Evolutionary conservation across 1,140 invertebrate genomes (phyloP).

Genomic region (Zaprionus inermis): DNA sequence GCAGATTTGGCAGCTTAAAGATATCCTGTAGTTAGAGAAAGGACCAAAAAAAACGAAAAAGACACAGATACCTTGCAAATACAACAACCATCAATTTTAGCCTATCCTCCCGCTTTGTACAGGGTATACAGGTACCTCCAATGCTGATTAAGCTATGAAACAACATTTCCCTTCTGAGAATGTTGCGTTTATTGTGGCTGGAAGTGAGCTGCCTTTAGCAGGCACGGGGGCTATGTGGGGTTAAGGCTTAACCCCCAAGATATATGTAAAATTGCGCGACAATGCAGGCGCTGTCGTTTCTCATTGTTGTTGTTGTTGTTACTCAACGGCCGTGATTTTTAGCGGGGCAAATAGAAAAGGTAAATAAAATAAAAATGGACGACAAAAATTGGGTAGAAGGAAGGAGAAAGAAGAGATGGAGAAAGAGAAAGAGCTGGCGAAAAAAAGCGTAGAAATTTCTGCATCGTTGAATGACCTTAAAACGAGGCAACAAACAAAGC

Average conservation of each 20-base stretch:
- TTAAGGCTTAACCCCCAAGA: not conserved
- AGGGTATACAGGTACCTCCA: conserved; percentile 8
- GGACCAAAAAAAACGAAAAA: no score
- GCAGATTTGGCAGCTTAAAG: no score
- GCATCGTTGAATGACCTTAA: conserved; percentile 18
- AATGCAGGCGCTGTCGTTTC: conserved; percentile 8
- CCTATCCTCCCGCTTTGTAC: not conserved
- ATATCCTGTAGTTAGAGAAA: no score
- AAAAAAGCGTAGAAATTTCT: conserved; percentile 13
- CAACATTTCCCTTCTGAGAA: conserved; percentile 28
- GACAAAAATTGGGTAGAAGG: not conserved
- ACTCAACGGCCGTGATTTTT: conserved; percentile 33
- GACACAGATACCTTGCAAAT: no score
- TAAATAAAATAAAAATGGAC: conserved; percentile 18
- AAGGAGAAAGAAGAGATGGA: not conserved
- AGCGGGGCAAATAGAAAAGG: conserved; percentile 11
- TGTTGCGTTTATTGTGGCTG: conserved; percentile 1
- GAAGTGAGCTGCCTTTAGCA: no score
- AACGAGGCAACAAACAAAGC: conserved; percentile 24
- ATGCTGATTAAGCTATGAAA: conserved; percentile 27
- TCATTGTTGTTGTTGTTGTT: conserved; percentile 21
- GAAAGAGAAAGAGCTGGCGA: not conserved
- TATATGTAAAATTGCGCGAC: not conserved
- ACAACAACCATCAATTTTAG: no score
- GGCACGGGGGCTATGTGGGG: not conserved